phyloP scores from a whole-genome alignment of 2,113 vertebrate species.

The Hipposideros armiger region DNA sequence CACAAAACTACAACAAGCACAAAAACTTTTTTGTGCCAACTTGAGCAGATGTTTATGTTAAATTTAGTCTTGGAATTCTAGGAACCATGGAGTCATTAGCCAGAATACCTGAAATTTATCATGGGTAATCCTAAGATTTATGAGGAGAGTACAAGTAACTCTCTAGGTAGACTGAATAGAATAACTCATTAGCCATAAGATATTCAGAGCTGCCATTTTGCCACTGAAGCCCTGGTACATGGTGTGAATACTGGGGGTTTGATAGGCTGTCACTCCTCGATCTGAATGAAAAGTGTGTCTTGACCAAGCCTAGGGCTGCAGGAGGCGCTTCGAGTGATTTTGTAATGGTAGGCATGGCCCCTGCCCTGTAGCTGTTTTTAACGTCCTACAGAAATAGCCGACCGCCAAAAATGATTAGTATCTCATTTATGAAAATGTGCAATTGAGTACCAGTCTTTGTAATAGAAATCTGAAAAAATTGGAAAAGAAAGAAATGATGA shows the following conservation, averaged over 20 bases:
- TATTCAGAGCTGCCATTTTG: not conserved
- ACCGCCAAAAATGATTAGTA: not conserved
- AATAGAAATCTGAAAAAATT: not conserved
- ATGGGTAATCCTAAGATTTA: not conserved
- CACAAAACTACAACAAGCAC: not conserved
- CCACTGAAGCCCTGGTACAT: not conserved
- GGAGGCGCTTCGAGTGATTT: not conserved
- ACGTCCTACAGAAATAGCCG: not conserved
- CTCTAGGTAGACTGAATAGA: not conserved
- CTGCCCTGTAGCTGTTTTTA: not conserved
- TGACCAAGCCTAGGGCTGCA: not conserved
- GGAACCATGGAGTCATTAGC: not conserved
- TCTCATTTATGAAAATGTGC: not conserved
- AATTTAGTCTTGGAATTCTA: not conserved
- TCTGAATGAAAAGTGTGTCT: not conserved
- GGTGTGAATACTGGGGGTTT: not conserved
- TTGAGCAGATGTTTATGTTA: not conserved
- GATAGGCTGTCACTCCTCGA: too few species aligned
- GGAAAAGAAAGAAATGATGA: not conserved
- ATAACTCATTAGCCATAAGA: not conserved
- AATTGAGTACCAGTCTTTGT: not conserved
- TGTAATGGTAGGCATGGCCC: not conserved
- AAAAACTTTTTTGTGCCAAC: not conserved
- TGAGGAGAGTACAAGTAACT: not conserved
- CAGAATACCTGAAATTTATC: not conserved